Evolutionary conservation across 2,797 vertebrate genomes (phyloP), one percentile per base, ranked within the genome.

Genomic region (Chloroceryle amazona): DNA sequence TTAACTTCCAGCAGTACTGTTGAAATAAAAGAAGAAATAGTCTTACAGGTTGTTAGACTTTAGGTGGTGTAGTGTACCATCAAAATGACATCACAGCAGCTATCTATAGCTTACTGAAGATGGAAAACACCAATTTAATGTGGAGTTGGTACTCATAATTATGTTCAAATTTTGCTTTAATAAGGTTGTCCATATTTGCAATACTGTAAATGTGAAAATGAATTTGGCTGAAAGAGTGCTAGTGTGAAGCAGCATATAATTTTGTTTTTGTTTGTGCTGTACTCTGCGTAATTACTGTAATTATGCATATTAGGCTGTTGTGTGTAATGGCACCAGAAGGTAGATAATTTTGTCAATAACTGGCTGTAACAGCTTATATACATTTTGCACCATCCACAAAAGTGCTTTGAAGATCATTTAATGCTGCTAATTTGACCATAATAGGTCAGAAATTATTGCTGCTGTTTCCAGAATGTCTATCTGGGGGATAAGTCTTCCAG

Each of bases 271-370:
- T 97, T 96, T 97, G 81, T 94, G 93, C 95, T 93, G 63, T 94
- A 71, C 81, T 93, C 91, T 4, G 28, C 52, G 35, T 95, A 97
- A 97, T 97, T 95, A 93, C 91, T 93, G 80, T 95, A 95, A 97
- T 97, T 97, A 96, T 95, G 88, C 92, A 84, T 88, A 97, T 96
- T 95, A 97, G 93, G 88, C 91, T 96, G 94, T 75, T 96, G 73
- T 85, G 74, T 83, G 85, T 93, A 96, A 96, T 90, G 90, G 91
- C 93, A 97, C 66, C 94, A 97, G 91, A 97, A 96, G 94, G 96
- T 93, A 94, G 96, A 76, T 84, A 89, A 93, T 96, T 96, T 90
- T 89, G 90, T 95, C 96, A 91, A 62, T 93, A 96, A 93, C 83
- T 90, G 86, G 55, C 68, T 86, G 76, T 54, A 86, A 80, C 71